A percentile compares a stretch with the other conserved stretches of the same genome.
Evolutionary conservation across 2,113 vertebrate genomes (phyloP).

Genomic region (Mustela nigripes): DNA sequence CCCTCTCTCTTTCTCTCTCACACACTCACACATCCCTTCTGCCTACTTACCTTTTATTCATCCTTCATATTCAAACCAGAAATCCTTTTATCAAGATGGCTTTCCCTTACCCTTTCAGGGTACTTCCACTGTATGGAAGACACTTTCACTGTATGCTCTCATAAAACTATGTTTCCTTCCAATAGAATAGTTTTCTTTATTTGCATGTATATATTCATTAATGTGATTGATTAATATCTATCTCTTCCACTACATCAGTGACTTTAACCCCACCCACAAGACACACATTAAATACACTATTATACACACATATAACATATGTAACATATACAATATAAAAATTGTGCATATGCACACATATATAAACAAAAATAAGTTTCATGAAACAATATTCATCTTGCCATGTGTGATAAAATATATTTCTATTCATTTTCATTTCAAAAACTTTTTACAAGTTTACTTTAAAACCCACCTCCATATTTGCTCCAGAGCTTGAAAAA

Average conservation of each 20-base stretch:
- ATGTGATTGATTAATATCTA: constrained; percentile 37
- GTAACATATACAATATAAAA: neutral
- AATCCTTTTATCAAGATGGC: neutral
- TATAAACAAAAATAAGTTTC: constrained; percentile 37
- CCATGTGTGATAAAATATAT: neutral
- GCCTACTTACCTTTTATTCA: neutral
- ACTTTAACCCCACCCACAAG: neutral
- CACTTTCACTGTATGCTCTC: neutral
- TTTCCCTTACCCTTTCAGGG: neutral
- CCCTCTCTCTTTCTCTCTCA: neutral
- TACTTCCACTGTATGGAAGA: neutral
- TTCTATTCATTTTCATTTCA: constrained; percentile 22
- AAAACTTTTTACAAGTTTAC: constrained; percentile 29
- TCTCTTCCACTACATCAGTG: neutral
- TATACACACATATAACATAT: neutral
- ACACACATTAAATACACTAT: neutral
- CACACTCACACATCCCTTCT: neutral
- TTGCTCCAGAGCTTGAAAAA: constrained; percentile 49
- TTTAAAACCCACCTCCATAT: neutral
- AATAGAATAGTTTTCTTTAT: constrained; percentile 34
- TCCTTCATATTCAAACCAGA: constrained; percentile 51
- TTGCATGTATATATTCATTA: constrained; percentile 28
- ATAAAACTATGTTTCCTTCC: constrained; percentile 42
- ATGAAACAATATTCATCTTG: constrained; percentile 24
- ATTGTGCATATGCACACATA: neutral